Conservation (phyloP, 2,797 vertebrate genomes). For the Knipowitschia caucasica region DNA sequence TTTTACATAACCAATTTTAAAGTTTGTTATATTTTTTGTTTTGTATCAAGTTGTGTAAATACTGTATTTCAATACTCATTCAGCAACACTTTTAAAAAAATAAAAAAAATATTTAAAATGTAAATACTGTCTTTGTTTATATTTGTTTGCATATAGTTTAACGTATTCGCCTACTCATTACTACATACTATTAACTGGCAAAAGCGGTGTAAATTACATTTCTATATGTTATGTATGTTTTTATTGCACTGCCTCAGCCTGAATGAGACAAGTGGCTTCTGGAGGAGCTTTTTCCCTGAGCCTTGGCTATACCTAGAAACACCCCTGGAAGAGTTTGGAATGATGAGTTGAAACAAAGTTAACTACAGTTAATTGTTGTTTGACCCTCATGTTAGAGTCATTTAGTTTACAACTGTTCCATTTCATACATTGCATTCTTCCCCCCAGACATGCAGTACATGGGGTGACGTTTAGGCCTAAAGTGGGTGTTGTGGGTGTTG, state of each 20-base stretch:
- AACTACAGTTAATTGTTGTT: not conserved
- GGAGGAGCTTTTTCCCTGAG: too few relatives aligned
- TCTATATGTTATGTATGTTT: too few relatives aligned
- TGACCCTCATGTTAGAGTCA: not conserved
- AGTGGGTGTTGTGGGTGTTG: constrained; percentile 38
- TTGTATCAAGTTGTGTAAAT: constrained; percentile 37
- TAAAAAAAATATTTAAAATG: not conserved
- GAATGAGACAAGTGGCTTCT: too few relatives aligned
- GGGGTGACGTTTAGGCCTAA: constrained; percentile 57
- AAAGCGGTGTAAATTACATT: too few relatives aligned
- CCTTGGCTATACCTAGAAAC: too few relatives aligned
- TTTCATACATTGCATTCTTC: not conserved
- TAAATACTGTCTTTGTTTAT: too few relatives aligned
- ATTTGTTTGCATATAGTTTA: too few relatives aligned
- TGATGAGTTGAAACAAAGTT: not conserved
- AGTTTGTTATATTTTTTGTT: constrained; percentile 55
- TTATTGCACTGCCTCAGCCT: too few relatives aligned
- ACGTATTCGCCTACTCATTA: too few relatives aligned
- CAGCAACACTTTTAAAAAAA: constrained; percentile 38
- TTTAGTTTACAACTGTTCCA: not conserved
- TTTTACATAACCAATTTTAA: constrained; percentile 18
- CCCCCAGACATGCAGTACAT: not conserved
- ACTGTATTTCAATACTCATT: constrained; percentile 56
- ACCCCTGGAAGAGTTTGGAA: too few relatives aligned
- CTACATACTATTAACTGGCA: too few relatives aligned